Conservation (phyloP, 2,888 invertebrate genomes). For the Byasa hedistus region DNA sequence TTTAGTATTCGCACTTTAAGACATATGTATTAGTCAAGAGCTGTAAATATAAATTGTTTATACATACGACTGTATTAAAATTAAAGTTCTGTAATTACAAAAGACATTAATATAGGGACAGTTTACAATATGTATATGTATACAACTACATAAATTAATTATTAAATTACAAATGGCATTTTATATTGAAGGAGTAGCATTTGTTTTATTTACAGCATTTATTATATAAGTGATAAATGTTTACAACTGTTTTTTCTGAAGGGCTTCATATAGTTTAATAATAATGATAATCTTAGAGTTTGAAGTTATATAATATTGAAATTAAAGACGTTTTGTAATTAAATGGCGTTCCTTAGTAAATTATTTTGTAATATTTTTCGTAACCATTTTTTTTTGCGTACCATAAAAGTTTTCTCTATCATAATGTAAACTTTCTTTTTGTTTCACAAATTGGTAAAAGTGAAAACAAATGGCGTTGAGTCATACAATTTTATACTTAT, state of each 20-base stretch:
- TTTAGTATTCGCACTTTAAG: not conserved
- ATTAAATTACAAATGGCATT: not conserved
- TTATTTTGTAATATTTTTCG: no score
- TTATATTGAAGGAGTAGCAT: not conserved
- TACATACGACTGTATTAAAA: not conserved
- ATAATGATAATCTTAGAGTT: not conserved
- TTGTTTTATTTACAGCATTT: not conserved
- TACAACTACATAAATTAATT: no score
- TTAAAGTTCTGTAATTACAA: constrained; percentile 1
- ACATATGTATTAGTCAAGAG: constrained; percentile 1
- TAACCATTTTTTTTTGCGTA: no score
- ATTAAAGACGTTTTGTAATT: no score
- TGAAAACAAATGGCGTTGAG: not conserved
- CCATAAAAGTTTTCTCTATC: no score
- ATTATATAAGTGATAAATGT: not conserved
- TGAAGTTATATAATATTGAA: no score
- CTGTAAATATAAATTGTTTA: constrained; percentile 5
- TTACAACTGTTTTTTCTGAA: not conserved
- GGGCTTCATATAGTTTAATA: not conserved
- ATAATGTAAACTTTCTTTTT: no score
- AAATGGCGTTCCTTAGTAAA: no score
- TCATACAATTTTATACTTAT: no score
- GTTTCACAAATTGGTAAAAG: no score
- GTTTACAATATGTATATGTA: no score
- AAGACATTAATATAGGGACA: not conserved